phyloP scores from a whole-genome alignment of 2,888 invertebrate genomes.

The Heteromyza rotundicornis region DNA sequence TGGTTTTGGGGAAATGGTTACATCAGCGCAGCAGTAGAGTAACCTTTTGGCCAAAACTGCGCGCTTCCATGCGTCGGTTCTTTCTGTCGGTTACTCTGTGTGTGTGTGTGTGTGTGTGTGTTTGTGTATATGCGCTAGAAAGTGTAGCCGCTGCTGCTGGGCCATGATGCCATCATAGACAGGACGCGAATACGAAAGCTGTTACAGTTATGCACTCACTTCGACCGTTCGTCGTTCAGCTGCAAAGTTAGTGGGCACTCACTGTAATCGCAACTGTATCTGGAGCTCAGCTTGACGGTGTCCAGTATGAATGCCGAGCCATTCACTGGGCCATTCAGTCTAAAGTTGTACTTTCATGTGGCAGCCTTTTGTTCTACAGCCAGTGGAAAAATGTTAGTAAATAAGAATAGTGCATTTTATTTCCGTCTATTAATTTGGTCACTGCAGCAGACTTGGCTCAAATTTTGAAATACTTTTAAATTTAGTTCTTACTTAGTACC shows the following conservation, averaged over 20 bases:
- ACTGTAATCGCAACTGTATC: background rate
- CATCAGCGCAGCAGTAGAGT: background rate
- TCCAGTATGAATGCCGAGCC: background rate
- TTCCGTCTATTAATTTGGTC: too few relatives aligned
- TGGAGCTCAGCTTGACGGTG: background rate
- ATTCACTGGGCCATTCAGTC: background rate
- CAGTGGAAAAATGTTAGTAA: too few relatives aligned
- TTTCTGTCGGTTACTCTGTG: background rate
- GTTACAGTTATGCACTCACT: conserved; percentile 19
- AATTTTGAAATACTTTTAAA: too few relatives aligned
- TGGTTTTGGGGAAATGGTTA: background rate
- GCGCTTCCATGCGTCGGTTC: background rate
- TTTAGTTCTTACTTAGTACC: too few relatives aligned
- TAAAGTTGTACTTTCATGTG: background rate
- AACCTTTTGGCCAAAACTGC: background rate
- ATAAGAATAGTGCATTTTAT: too few relatives aligned
- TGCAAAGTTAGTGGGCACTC: background rate
- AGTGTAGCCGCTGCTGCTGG: conserved; percentile 3
- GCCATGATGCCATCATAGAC: conserved; percentile 18
- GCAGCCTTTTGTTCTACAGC: too few relatives aligned
- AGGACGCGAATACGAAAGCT: too few relatives aligned
- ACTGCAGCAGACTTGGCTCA: too few relatives aligned
- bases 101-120: background rate
- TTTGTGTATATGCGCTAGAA: conserved; percentile 6
- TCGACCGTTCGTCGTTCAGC: too few relatives aligned